phyloP scores from a whole-genome alignment of 2,797 vertebrate species.

The Antrozous pallidus region DNA sequence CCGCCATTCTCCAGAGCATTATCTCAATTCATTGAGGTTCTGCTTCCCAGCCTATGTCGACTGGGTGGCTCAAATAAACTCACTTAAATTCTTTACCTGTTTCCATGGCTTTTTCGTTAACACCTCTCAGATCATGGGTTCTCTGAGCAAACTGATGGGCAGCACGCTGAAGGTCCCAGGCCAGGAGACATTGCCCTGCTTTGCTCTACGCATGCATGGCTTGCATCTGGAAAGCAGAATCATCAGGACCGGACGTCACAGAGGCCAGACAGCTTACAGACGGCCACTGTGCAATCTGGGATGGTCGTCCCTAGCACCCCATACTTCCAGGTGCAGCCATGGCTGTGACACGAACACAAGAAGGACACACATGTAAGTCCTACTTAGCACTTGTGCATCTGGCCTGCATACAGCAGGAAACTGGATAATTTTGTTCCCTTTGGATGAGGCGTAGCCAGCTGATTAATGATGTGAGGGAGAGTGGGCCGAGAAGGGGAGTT shows the following conservation, averaged over 20 bases:
- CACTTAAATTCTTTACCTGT: no score
- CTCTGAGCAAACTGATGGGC: not conserved
- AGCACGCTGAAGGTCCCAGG: not conserved
- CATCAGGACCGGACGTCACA: not conserved
- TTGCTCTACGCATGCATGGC: not conserved
- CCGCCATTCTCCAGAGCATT: no score
- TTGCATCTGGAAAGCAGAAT: not conserved
- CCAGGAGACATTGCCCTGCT: not conserved
- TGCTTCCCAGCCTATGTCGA: no score
- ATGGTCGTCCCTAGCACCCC: not conserved
- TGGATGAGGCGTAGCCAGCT: slow-evolving; percentile 41
- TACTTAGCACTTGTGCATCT: slow-evolving; percentile 13
- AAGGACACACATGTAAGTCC: not conserved
- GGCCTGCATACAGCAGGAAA: slow-evolving; percentile 22
- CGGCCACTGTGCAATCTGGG: not conserved
- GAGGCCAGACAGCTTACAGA: not conserved
- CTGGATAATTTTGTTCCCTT: not conserved
- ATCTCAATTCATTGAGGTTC: no score
- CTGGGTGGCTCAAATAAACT: no score
- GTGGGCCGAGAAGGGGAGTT: slow-evolving; percentile 1
- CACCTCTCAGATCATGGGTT: not conserved
- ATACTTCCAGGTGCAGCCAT: not conserved
- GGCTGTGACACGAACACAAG: not conserved
- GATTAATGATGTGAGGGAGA: slow-evolving; percentile 69
- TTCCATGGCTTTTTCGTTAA: no score